A percentile compares a stretch with the other conserved stretches of the same genome.
phyloP scores from a whole-genome alignment of 2,797 vertebrate species.

The Etheostoma nigrum region DNA sequence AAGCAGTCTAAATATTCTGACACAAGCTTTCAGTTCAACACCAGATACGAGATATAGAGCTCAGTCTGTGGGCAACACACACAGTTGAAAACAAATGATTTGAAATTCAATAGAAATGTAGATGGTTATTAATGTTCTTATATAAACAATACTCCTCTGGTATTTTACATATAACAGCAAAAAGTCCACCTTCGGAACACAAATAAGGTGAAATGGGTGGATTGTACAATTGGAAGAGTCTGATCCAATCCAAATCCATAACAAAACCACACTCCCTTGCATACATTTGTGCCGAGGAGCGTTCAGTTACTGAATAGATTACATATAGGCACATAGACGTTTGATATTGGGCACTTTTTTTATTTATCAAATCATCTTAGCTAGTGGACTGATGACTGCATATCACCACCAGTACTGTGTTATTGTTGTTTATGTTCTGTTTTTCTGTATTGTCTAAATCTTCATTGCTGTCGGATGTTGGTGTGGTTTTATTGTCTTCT shows the following conservation, averaged over 20 bases:
- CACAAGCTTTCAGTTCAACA: slow-evolving; percentile 26
- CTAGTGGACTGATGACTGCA: too few species aligned
- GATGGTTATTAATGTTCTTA: not conserved
- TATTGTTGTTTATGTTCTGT: too few species aligned
- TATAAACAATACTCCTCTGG: not conserved
- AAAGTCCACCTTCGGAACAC: not conserved
- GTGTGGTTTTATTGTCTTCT: too few species aligned
- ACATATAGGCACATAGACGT: too few species aligned
- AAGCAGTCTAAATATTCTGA: slow-evolving; percentile 56
- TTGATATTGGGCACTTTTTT: too few species aligned
- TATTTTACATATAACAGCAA: not conserved
- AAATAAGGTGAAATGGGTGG: not conserved
- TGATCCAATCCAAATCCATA: not conserved
- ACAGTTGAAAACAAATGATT: not conserved
- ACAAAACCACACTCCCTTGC: not conserved
- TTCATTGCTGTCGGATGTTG: too few species aligned
- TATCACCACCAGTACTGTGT: too few species aligned
- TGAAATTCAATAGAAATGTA: slow-evolving; percentile 1
- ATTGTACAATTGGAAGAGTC: not conserved
- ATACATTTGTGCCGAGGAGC: not conserved
- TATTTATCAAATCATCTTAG: too few species aligned
- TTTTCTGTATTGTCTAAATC: too few species aligned
- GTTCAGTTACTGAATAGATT: too few species aligned
- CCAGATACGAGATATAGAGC: slow-evolving; percentile 12
- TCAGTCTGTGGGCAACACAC: slow-evolving; percentile 31